phyloP scores from a whole-genome alignment of 1,140 invertebrate genomes.

The Acromyrmex charruanus region DNA sequence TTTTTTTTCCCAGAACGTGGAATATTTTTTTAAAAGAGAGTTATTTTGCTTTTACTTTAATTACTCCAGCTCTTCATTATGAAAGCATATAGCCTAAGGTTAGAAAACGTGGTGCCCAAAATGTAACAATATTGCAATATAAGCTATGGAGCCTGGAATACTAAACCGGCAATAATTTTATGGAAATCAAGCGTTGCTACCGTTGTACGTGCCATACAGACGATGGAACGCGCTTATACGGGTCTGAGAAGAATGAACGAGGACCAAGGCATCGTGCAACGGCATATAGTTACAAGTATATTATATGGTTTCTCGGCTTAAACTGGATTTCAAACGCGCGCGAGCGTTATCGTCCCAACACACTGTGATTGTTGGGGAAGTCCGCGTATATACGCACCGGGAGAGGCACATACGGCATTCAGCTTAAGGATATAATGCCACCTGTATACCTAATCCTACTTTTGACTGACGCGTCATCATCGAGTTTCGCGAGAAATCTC shows the following conservation, averaged over 20 bases:
- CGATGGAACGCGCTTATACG: slow-evolving; percentile 45
- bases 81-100: not conserved
- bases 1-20: not conserved
- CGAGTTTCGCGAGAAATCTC: not conserved
- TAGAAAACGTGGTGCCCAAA: slow-evolving; percentile 13
- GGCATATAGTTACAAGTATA: slow-evolving; percentile 65
- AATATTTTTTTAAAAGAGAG: not conserved
- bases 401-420: slow-evolving; percentile 25
- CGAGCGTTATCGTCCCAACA: slow-evolving; percentile 70
- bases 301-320: slow-evolving; percentile 67
- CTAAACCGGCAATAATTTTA: slow-evolving; percentile 60
- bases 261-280: slow-evolving; percentile 54
- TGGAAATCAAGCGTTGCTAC: slow-evolving; percentile 59
- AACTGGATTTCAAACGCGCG: slow-evolving; percentile 69
- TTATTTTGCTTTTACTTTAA: slow-evolving; percentile 12
- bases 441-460: slow-evolving; percentile 49
- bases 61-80: not conserved
- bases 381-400: slow-evolving; percentile 33
- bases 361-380: slow-evolving; percentile 66
- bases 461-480: slow-evolving; percentile 46
- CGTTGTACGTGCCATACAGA: slow-evolving; percentile 40
- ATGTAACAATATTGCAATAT: slow-evolving; percentile 23
- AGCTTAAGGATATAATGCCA: slow-evolving; percentile 34
- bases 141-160: not conserved
- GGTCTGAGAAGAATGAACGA: slow-evolving; percentile 38